Conservation (phyloP, 2,888 invertebrate genomes). For the Drosophila subsilvestris region DNA sequence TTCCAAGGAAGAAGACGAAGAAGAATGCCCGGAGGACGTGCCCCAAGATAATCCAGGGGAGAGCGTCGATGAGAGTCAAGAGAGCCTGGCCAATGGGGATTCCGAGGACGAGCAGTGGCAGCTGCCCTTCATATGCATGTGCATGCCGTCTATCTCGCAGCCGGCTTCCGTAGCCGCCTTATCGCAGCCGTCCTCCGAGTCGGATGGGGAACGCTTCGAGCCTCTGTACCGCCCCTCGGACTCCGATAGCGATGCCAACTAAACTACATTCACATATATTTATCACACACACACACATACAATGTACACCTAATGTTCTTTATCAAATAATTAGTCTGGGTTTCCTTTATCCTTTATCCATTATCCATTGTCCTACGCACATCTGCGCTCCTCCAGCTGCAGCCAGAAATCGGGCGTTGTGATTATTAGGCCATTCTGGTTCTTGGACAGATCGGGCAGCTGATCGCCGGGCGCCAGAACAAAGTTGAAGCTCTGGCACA, state of each 20-base stretch:
- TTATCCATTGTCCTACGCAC: neutral
- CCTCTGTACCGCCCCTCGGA: neutral
- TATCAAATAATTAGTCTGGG: neutral
- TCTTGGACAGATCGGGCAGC: constrained; percentile 84
- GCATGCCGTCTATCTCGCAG: neutral
- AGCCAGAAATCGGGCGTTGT: constrained; percentile 87
- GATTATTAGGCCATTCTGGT: constrained; percentile 85
- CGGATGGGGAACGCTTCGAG: neutral
- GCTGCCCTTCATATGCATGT: neutral
- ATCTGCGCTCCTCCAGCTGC: constrained; percentile 82
- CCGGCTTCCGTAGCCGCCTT: neutral
- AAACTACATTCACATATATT: neutral
- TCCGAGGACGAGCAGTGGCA: constrained; percentile 31
- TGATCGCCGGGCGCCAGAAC: constrained; percentile 85
- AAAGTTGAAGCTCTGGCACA: constrained; percentile 88
- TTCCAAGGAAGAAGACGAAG: constrained; percentile 34
- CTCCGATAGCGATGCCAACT: constrained; percentile 13
- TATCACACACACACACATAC: too few relatives aligned
- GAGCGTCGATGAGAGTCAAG: constrained; percentile 62
- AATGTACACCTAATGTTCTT: neutral
- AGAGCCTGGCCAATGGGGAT: constrained; percentile 57
- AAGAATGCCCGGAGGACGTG: too few relatives aligned
- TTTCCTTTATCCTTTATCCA: neutral
- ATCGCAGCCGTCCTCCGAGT: neutral
- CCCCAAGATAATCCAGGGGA: constrained; percentile 31